Evolutionary conservation across 64 coral and sea anemone genomes (phyloP).

Genomic region (Porites lutea): DNA sequence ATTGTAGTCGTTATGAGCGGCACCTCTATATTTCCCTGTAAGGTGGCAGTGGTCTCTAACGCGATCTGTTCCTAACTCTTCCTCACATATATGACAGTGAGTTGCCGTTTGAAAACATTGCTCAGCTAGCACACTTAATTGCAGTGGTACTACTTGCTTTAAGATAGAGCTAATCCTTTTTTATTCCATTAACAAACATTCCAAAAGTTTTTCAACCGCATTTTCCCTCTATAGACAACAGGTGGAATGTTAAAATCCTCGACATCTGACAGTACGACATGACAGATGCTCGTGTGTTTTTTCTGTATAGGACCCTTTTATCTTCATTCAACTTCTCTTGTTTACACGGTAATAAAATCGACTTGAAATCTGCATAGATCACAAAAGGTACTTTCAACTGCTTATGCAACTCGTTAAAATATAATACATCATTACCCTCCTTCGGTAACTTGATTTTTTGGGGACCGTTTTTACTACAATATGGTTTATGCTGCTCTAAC

Average conservation of each 20-base stretch:
- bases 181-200: no score
- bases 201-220: no score
- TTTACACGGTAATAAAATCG: background rate
- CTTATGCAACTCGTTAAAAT: no score
- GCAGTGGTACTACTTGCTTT: conserved; percentile 40
- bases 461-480: no score
- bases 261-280: no score
- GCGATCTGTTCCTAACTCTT: conserved; percentile 7
- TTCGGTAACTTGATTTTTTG: no score
- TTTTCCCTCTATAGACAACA: no score
- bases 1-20: conserved; percentile 49
- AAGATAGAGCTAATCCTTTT: background rate
- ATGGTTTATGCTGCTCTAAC: no score
- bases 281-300: conserved; percentile 46
- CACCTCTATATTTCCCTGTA: conserved; percentile 58
- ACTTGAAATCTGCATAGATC: conserved; percentile 57
- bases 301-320: background rate
- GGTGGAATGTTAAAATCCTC: no score
- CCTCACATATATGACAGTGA: conserved; percentile 66
- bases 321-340: no score
- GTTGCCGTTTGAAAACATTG: conserved; percentile 37
- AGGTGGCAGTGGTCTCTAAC: conserved; percentile 38
- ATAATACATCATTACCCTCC: no score
- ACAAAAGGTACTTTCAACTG: conserved; percentile 36
- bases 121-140: conserved; percentile 26